Evolutionary conservation across 2,888 invertebrate species (phyloP), one percentile per base, ranked within the genome.

Genomic region (Imbricaverruca yamaguchii): DNA sequence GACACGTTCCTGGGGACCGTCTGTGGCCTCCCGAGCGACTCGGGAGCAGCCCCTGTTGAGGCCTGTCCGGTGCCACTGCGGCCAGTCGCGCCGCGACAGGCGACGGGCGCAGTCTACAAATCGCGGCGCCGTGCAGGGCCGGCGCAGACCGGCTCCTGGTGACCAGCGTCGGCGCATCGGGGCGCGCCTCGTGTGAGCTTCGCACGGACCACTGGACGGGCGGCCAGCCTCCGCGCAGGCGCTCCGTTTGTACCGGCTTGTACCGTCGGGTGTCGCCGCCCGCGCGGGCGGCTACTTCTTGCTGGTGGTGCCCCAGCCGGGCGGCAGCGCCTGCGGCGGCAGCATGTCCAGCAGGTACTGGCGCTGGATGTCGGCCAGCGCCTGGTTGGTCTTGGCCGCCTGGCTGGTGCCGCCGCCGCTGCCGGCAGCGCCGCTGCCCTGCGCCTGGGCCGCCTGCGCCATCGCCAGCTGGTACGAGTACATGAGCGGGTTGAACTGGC

Each of bases 331-430:
- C 57, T 78, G 78, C 18, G 87, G 85, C 53, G 96, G 95, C 86
- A 97, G 95, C 96, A 98, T 96, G 88, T 98, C 97, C 83, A 98
- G 91, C 86, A 98, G 91, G 90, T 97, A 97, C 89, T 97, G 97
- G 82, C 97, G 90, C 89, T 97, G 97, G 57, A 89, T 85, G 83
- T 89, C 89, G 65, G 85, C 85, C 84, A 95, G 89, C 87, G 63
- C 80, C 82, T 15, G 82, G 79, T 57, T 85, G 85, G 85, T 79
- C 74, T 63, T 56, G 79, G 80, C 56, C 63, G 81, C 39, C 15
- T 7, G 9, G 80, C 56, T 59, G 83, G 81, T 67, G 84, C 81
- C 81, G 84, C 81, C 80, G 84, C 84, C 81, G 82, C 82, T 81
- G 82, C 80, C 84, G 83, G 84, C 80, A 84, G 84, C 80, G 81